phyloP scores from a whole-genome alignment of 64 coral and sea anemone genomes.

The Montipora cactus region DNA sequence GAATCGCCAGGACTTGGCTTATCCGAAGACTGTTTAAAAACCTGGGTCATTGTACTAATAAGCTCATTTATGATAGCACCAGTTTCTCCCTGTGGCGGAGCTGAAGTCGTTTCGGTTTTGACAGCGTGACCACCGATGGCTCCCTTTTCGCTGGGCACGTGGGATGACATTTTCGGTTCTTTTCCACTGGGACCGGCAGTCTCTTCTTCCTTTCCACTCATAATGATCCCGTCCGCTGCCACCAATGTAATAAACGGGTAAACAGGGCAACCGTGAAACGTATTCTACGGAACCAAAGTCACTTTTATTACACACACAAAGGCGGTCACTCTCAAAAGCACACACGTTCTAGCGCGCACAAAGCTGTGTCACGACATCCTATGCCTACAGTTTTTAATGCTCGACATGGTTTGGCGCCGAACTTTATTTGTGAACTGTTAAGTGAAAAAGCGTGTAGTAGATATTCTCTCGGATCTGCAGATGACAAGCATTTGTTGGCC shows the following conservation, averaged over 20 bases:
- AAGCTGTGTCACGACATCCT: no score
- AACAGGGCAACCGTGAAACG: no score
- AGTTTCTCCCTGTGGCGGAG: neutral
- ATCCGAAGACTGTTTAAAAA: conserved; percentile 13
- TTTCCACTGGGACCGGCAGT: neutral
- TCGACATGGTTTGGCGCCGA: no score
- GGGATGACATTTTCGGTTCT: neutral
- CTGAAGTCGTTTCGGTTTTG: conserved; percentile 6
- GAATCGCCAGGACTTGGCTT: conserved; percentile 2
- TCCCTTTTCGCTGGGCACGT: neutral
- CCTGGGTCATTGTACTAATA: neutral
- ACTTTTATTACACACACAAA: no score
- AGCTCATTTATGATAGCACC: neutral
- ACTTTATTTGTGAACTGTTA: no score
- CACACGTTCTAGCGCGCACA: no score
- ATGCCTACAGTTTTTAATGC: no score
- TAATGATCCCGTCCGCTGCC: conserved; percentile 2
- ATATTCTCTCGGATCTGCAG: no score
- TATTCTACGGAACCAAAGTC: no score
- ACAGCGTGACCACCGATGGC: neutral
- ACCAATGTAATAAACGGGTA: neutral
- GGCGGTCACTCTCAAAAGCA: no score
- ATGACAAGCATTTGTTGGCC: no score
- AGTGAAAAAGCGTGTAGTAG: no score
- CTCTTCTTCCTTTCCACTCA: neutral